Conservation (phyloP, 2,797 vertebrate species). For the Clarias fuscus region DNA sequence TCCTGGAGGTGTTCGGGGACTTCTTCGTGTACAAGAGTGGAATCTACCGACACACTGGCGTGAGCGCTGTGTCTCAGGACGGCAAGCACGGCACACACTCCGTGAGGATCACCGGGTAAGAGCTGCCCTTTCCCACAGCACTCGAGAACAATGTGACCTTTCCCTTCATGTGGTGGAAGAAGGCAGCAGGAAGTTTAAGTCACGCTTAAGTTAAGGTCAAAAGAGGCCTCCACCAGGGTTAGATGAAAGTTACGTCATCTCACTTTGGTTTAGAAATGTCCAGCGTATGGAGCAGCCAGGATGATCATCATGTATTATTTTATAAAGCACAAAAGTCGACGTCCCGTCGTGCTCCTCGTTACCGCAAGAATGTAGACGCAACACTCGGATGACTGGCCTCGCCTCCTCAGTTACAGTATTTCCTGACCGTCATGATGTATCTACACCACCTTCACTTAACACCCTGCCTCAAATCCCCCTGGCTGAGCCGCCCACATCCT, state of each 20-base stretch:
- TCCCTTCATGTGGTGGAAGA: conserved; percentile 19
- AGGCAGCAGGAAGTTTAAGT: not conserved
- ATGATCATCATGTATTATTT: not conserved
- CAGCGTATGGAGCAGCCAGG: not conserved
- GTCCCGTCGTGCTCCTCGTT: conserved; percentile 58
- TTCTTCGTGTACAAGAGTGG: conserved; percentile 93
- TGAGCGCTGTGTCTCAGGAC: conserved; percentile 77
- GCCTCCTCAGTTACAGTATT: conserved; percentile 9
- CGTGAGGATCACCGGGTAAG: conserved; percentile 91
- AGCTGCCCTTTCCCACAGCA: conserved; percentile 35
- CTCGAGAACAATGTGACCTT: conserved; percentile 20
- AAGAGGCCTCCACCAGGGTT: not conserved
- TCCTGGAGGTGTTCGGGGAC: conserved; percentile 97
- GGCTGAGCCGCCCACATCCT: not conserved
- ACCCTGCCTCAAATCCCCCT: conserved; percentile 5
- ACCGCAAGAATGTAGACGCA: conserved; percentile 66
- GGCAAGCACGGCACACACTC: conserved; percentile 92
- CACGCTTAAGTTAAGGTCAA: not conserved
- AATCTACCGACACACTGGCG: conserved; percentile 88
- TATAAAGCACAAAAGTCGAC: not conserved
- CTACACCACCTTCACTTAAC: conserved; percentile 33
- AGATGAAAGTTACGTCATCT: not conserved
- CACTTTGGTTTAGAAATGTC: not conserved
- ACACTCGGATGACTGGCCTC: conserved; percentile 69
- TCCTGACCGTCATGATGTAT: not conserved